phyloP scores from a whole-genome alignment of 2,113 vertebrate genomes.

The Salvelinus sp. region DNA sequence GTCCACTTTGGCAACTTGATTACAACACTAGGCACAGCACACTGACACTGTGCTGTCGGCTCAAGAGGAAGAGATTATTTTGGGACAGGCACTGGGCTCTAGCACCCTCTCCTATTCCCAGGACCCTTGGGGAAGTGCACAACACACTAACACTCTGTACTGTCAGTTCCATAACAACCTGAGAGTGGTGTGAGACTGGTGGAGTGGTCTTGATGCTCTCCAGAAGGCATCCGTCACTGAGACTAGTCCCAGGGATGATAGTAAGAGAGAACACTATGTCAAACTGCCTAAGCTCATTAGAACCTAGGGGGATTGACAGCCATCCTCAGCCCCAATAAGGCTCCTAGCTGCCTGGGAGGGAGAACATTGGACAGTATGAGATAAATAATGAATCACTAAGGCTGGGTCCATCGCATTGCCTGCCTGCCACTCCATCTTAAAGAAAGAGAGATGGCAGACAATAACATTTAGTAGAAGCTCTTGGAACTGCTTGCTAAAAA shows the following conservation, averaged over 20 bases:
- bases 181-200: not conserved
- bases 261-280: slow-evolving; percentile 34
- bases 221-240: slow-evolving; percentile 21
- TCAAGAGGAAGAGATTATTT: not conserved
- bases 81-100: not conserved
- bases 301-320: slow-evolving; percentile 46
- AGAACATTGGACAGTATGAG: slow-evolving; percentile 29
- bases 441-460: slow-evolving; percentile 13
- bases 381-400: slow-evolving; percentile 67
- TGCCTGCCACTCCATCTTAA: slow-evolving; percentile 52
- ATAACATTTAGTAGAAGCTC: not conserved
- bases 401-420: slow-evolving; percentile 42
- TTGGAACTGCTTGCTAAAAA: not conserved
- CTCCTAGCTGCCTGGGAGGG: slow-evolving; percentile 20
- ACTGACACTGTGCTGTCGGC: too few relatives aligned
- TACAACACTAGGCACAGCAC: too few relatives aligned
- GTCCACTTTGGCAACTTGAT: too few relatives aligned
- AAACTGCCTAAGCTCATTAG: slow-evolving; percentile 60
- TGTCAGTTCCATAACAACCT: not conserved
- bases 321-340: slow-evolving; percentile 2
- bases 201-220: slow-evolving; percentile 14
- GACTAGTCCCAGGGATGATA: slow-evolving; percentile 1
- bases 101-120: not conserved
- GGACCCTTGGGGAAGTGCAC: not conserved
- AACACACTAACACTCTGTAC: not conserved